phyloP scores from a whole-genome alignment of 2,797 vertebrate species.

The Bovichtus variegatus region DNA sequence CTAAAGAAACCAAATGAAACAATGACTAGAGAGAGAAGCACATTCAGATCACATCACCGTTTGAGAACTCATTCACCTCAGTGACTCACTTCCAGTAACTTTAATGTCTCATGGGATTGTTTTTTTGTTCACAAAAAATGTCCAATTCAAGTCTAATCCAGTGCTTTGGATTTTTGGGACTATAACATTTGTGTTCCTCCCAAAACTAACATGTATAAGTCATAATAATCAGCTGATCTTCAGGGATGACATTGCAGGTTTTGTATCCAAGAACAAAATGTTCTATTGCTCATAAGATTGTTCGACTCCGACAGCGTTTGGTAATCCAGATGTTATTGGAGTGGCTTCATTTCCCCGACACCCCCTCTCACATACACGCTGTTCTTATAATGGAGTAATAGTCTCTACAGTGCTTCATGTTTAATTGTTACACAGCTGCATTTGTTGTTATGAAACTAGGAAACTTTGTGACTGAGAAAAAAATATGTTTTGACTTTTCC shows the following conservation, averaged over 20 bases:
- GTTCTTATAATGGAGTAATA: constrained; percentile 44
- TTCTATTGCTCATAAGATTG: constrained; percentile 60
- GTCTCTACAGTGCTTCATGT: constrained; percentile 49
- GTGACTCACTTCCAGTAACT: neutral
- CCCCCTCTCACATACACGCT: constrained; percentile 5
- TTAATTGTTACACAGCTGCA: constrained; percentile 66
- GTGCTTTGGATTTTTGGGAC: neutral
- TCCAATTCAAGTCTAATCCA: neutral
- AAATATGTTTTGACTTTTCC: constrained; percentile 65
- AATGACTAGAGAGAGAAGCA: neutral
- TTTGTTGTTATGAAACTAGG: constrained; percentile 75
- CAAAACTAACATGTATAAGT: constrained; percentile 27
- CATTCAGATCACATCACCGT: neutral
- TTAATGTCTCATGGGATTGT: constrained; percentile 8
- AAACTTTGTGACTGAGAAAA: constrained; percentile 56
- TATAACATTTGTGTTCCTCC: constrained; percentile 4
- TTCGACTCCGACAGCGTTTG: constrained; percentile 55
- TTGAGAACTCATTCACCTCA: constrained; percentile 16
- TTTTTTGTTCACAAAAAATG: neutral
- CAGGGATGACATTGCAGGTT: constrained; percentile 25
- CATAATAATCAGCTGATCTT: constrained; percentile 42
- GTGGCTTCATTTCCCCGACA: constrained; percentile 53
- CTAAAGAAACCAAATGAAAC: constrained; percentile 58
- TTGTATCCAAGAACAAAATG: constrained; percentile 69
- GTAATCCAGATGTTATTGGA: constrained; percentile 74